phyloP scores from a whole-genome alignment of 2,888 invertebrate species.

The Drosophila helvetica region DNA sequence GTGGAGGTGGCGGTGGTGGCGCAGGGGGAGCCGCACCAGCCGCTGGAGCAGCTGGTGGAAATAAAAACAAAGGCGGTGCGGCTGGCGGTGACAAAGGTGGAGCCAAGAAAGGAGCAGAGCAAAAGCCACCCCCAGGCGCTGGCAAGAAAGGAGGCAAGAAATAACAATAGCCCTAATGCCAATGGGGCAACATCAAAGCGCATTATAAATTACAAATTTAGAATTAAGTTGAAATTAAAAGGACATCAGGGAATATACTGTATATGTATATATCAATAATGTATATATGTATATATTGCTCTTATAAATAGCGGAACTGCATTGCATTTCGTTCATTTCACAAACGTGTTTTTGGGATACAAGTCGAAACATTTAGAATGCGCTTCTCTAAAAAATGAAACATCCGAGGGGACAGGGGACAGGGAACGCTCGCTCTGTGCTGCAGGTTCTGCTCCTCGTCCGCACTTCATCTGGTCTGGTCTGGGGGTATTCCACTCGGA shows the following conservation, averaged over 20 bases:
- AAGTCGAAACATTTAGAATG: conserved; percentile 45
- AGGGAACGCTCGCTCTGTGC: conserved; percentile 7
- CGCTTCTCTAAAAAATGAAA: conserved; percentile 17
- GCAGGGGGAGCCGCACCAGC: conserved; percentile 30
- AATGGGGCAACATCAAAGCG: conserved; percentile 56
- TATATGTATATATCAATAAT: conserved; percentile 23
- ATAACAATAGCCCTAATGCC: conserved; percentile 48
- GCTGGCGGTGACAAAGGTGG: conserved; percentile 64
- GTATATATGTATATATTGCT: conserved; percentile 17
- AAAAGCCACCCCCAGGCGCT: conserved; percentile 69
- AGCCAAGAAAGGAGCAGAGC: conserved; percentile 78
- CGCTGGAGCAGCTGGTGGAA: conserved; percentile 46
- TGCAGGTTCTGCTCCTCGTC: too few relatives aligned
- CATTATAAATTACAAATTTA: conserved; percentile 49
- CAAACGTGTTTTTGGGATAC: conserved; percentile 26
- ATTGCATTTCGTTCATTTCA: conserved; percentile 9
- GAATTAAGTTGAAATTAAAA: conserved; percentile 48
- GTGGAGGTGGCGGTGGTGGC: conserved; percentile 53
- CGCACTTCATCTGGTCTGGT: neutral
- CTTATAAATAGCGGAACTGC: conserved; percentile 12
- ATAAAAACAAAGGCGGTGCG: conserved; percentile 69
- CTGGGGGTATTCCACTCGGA: conserved; percentile 12
- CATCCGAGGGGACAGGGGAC: neutral
- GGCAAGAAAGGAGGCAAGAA: conserved; percentile 83
- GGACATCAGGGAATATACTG: conserved; percentile 29